These are phyloP conservation scores for Cottoperca gobio DNA, from an alignment of 2,797 vertebrate species.

Conservation along the genomic window DNA sequence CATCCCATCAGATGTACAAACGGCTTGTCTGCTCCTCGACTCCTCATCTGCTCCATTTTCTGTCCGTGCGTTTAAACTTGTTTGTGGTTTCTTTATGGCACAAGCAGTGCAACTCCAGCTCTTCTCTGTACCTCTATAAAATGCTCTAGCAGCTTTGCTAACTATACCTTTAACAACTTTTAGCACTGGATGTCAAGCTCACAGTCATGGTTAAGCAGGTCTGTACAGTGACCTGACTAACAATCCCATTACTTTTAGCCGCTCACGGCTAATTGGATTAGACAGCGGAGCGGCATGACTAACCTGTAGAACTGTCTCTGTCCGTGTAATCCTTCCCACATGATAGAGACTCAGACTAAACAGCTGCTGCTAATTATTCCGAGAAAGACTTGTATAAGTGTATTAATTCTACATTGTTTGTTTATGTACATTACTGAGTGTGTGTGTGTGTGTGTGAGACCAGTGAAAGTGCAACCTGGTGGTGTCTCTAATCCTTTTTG, in stretches of 20 bases:
- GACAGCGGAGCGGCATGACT: constrained; percentile 49
- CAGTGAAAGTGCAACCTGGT: constrained; percentile 58
- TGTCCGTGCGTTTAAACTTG: neutral
- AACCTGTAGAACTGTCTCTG: constrained; percentile 26
- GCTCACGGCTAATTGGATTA: constrained; percentile 69
- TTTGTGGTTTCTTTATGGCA: neutral
- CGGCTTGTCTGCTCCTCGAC: constrained; percentile 6
- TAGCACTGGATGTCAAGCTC: constrained; percentile 17
- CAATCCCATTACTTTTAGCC: constrained; percentile 68
- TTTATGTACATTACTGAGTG: neutral
- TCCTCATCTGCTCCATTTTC: neutral
- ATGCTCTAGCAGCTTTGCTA: neutral
- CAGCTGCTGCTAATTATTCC: neutral
- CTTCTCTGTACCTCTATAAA: constrained; percentile 10
- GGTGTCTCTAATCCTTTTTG: constrained; percentile 50
- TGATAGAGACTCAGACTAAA: constrained; percentile 22
- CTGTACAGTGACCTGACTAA: constrained; percentile 33
- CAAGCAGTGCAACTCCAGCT: neutral
- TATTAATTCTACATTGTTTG: neutral
- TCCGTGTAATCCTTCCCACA: constrained; percentile 59
- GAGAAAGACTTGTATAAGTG: neutral
- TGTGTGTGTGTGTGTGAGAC: neutral
- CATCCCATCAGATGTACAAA: constrained; percentile 27
- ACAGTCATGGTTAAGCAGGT: constrained; percentile 19
- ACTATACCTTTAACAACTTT: constrained; percentile 17